Evolutionary conservation across 2,888 invertebrate genomes (phyloP).

Genomic region (Geophilus truncorum): DNA sequence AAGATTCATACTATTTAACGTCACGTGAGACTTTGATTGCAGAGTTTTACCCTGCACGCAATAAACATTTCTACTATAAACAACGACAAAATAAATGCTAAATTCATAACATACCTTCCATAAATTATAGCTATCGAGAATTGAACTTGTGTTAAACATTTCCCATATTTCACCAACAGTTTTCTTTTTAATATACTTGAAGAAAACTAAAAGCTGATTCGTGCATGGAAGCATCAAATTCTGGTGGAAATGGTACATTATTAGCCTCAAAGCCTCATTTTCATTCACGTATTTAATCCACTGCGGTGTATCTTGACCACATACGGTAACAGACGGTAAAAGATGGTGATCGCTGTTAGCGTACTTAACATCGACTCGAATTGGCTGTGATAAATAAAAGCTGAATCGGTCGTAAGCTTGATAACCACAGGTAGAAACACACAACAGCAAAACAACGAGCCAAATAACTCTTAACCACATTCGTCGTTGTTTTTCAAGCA

Average conservation of each 20-base stretch:
- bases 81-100: background rate
- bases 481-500: no score
- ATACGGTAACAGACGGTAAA: background rate
- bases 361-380: background rate
- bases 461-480: no score
- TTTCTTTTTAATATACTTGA: background rate
- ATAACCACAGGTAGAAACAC: no score
- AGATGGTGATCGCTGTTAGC: background rate
- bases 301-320: background rate
- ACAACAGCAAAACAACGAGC: no score
- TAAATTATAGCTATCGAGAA: background rate
- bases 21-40: no score
- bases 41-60: background rate
- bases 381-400: background rate
- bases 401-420: background rate
- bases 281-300: background rate
- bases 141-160: background rate
- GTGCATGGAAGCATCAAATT: background rate
- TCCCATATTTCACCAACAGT: background rate
- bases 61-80: background rate
- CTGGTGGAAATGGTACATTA: background rate
- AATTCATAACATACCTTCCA: background rate
- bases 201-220: background rate
- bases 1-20: no score
- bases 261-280: background rate